Evolutionary conservation across 2,113 vertebrate species (phyloP).

Genomic region (Rhinolophus ferrumequinum): DNA sequence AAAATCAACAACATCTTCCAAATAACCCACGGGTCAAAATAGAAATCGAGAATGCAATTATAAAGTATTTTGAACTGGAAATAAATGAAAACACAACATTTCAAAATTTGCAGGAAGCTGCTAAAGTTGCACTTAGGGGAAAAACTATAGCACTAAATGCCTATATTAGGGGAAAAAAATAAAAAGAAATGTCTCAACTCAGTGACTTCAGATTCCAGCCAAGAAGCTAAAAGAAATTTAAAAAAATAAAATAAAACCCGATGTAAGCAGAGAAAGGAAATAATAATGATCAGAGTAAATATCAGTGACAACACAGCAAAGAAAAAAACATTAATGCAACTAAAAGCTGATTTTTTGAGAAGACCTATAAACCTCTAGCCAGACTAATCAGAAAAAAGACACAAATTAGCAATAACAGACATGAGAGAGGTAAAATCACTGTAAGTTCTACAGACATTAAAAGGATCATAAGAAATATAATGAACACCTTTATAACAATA

Average conservation of each 20-base stretch:
- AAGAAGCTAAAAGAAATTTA: background rate
- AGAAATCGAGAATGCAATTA: background rate
- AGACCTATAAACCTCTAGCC: background rate
- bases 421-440: background rate
- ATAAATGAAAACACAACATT: background rate
- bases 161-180: background rate
- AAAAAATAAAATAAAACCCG: slow-evolving; percentile 28
- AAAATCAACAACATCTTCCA: slow-evolving; percentile 31
- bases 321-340: background rate
- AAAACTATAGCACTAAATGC: background rate
- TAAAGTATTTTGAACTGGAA: slow-evolving; percentile 7
- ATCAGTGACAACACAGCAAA: background rate
- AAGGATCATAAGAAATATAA: background rate
- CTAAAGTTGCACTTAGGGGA: background rate
- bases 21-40: background rate
- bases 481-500: background rate
- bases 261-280: background rate
- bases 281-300: background rate
- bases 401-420: background rate
- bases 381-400: background rate
- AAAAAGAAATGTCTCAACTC: slow-evolving; percentile 4
- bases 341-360: background rate
- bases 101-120: background rate
- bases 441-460: slow-evolving; percentile 10
- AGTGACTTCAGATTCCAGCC: background rate